A percentile compares a stretch with the other conserved stretches of the same genome.
These are phyloP conservation scores for Urosaurus nigricauda DNA, from an alignment of 2,797 vertebrate species.

Conservation along the genomic window DNA sequence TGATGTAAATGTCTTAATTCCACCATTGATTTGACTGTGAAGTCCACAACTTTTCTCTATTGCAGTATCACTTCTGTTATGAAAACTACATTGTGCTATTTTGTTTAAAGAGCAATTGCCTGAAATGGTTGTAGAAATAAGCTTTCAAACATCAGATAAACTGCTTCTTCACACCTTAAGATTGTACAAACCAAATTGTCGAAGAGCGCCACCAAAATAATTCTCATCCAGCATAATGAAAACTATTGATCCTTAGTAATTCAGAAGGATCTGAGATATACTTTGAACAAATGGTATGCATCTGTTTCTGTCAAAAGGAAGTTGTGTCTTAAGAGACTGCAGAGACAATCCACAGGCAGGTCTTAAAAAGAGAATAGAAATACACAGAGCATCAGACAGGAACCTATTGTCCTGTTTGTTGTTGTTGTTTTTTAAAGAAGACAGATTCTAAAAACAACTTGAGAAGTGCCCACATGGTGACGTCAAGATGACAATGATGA, in stretches of 20 bases:
- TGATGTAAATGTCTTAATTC: conserved; percentile 29
- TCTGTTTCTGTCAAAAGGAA: conserved; percentile 10
- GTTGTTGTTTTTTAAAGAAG: neutral
- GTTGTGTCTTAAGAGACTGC: neutral
- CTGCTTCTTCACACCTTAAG: neutral
- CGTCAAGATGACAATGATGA: neutral
- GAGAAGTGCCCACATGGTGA: neutral
- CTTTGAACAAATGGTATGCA: conserved; percentile 18
- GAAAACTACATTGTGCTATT: conserved; percentile 23
- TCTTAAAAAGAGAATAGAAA: conserved; percentile 3
- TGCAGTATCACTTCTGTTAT: conserved; percentile 18
- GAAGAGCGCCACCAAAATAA: conserved; percentile 23
- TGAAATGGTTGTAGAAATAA: conserved; percentile 20
- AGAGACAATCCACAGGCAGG: neutral
- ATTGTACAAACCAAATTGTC: conserved; percentile 13
- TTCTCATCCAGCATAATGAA: conserved; percentile 39
- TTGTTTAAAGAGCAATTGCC: conserved; percentile 39
- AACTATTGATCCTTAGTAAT: conserved; percentile 37
- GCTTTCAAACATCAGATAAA: conserved; percentile 33
- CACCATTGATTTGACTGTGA: conserved; percentile 31
- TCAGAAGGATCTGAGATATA: conserved; percentile 22
- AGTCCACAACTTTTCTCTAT: conserved; percentile 5
- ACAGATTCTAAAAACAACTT: neutral
- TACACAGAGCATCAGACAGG: neutral
- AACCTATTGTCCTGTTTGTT: neutral